phyloP scores from a whole-genome alignment of 2,888 invertebrate species.

The Cephus spinipes region DNA sequence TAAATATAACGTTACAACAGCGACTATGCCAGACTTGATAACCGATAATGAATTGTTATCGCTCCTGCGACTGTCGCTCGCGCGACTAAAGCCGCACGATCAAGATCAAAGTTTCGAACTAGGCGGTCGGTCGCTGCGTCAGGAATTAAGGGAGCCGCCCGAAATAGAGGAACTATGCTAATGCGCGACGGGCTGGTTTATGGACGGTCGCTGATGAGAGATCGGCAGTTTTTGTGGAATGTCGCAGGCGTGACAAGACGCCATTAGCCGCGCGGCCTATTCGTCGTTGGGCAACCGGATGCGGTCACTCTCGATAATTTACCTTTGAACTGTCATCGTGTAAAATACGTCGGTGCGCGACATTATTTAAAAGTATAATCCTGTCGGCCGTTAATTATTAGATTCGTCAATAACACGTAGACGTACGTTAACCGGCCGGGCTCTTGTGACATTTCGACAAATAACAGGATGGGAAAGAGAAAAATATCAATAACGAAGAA shows the following conservation, averaged over 20 bases:
- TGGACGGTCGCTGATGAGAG: constrained; percentile 4
- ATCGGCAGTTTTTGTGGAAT: constrained; percentile 36
- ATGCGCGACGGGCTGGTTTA: neutral
- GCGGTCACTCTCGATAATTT: constrained; percentile 58
- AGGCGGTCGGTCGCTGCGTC: neutral
- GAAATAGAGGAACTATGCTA: neutral
- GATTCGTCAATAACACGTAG: constrained; percentile 36
- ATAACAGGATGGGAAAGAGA: constrained; percentile 25
- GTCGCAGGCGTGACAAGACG: constrained; percentile 55
- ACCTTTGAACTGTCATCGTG: constrained; percentile 43
- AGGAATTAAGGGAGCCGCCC: neutral
- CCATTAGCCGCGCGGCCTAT: constrained; percentile 42
- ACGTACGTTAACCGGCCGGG: neutral
- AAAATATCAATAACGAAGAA: constrained; percentile 10
- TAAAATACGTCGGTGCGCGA: constrained; percentile 46
- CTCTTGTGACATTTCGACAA: constrained; percentile 19
- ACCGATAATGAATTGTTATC: neutral
- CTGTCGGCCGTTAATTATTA: constrained; percentile 40
- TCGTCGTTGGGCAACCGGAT: constrained; percentile 57
- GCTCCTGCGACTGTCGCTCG: neutral
- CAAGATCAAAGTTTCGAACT: neutral
- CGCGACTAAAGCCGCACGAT: neutral
- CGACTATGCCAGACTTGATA: neutral
- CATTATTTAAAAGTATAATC: constrained; percentile 53
- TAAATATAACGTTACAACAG: too few relatives aligned